Conservation (phyloP, 2,113 vertebrate species). For the Xyrauchen texanus region DNA sequence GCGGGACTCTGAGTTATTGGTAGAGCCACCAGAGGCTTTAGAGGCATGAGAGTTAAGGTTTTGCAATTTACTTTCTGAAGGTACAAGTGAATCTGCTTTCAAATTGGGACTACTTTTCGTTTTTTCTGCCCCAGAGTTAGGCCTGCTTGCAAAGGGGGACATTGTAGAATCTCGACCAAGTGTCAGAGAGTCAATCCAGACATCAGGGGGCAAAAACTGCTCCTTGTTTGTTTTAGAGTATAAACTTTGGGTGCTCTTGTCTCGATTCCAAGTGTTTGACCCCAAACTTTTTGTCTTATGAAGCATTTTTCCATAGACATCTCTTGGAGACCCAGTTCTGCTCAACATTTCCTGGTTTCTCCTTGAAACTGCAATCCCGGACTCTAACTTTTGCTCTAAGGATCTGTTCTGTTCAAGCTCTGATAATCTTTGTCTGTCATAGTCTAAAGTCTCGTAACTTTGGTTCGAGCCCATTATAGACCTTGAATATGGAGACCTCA, state of each 20-base stretch:
- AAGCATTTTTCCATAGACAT: constrained; percentile 33
- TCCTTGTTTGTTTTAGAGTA: constrained; percentile 60
- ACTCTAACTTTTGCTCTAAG: constrained; percentile 8
- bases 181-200: constrained; percentile 73
- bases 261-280: constrained; percentile 52
- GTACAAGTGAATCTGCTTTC: neutral
- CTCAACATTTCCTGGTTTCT: constrained; percentile 15
- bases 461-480: constrained; percentile 43
- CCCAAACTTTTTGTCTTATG: constrained; percentile 36
- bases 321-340: constrained; percentile 29
- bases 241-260: constrained; percentile 64
- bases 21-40: constrained; percentile 4
- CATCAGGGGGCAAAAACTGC: constrained; percentile 69
- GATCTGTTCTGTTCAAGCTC: constrained; percentile 17
- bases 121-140: constrained; percentile 11
- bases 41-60: constrained; percentile 42
- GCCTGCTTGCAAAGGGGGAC: constrained; percentile 10
- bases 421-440: constrained; percentile 25
- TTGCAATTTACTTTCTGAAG: constrained; percentile 28
- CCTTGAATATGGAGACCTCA: constrained; percentile 1
- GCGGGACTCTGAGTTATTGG: neutral
- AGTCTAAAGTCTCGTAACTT: constrained; percentile 18
- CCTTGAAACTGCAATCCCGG: constrained; percentile 11
- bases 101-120: neutral
- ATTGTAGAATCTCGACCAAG: constrained; percentile 58